These are phyloP conservation scores for Diachasma alloeum DNA, from an alignment of 1,140 invertebrate species.

Conservation along the genomic window DNA sequence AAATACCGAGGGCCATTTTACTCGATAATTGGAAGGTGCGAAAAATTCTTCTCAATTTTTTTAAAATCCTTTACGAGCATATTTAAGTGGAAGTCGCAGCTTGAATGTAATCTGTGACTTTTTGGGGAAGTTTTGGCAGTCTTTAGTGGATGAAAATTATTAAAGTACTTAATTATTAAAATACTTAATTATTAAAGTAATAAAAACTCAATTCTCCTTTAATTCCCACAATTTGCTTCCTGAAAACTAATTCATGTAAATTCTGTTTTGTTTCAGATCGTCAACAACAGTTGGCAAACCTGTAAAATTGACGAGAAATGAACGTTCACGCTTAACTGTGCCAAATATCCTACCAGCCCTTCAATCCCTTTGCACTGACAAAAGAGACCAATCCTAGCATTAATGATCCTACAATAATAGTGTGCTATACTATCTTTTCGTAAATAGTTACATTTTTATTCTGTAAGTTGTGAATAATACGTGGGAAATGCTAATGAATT, in stretches of 20 bases:
- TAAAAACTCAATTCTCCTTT: not conserved
- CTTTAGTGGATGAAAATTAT: too few species aligned
- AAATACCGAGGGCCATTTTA: too few species aligned
- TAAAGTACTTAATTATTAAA: too few species aligned
- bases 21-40: too few species aligned
- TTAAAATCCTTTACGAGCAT: too few species aligned
- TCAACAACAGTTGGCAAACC: constrained; percentile 52
- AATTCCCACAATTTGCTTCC: not conserved
- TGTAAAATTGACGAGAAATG: constrained; percentile 32
- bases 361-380: constrained; percentile 45
- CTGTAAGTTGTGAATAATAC: not conserved
- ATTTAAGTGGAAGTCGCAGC: too few species aligned
- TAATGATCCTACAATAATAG: not conserved
- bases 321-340: constrained; percentile 49
- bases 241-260: too few species aligned
- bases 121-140: too few species aligned
- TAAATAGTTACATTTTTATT: not conserved
- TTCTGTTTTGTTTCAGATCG: constrained; percentile 47
- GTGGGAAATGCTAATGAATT: not conserved
- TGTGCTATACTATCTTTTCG: not conserved
- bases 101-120: too few species aligned
- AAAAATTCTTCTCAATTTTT: too few species aligned
- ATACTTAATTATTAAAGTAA: too few species aligned
- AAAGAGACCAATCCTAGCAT: constrained; percentile 46
- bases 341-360: constrained; percentile 47